Conservation (phyloP, 2,113 vertebrate species). For the Carettochelys insculpta region DNA sequence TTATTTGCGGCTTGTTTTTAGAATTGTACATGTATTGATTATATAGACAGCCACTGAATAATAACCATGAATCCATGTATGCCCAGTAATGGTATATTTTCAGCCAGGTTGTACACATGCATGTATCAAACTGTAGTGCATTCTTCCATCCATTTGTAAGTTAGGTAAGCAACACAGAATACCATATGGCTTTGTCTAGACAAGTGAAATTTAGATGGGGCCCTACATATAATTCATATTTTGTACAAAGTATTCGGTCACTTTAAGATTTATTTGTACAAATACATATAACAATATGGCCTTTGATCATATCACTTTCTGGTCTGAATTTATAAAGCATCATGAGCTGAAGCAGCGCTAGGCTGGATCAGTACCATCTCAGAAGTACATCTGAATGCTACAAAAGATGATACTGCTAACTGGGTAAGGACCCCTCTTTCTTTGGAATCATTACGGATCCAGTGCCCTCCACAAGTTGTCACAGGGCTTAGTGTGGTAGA, state of each 20-base stretch:
- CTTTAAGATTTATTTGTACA: background rate
- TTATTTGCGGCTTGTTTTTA: background rate
- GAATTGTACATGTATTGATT: background rate
- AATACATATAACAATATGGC: background rate
- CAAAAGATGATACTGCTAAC: background rate
- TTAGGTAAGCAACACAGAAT: background rate
- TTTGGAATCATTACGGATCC: background rate
- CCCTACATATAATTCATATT: conserved; percentile 1
- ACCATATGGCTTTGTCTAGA: background rate
- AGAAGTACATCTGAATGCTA: background rate
- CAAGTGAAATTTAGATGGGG: background rate
- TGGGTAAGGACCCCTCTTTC: background rate
- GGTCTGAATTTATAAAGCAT: background rate
- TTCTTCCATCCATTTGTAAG: background rate
- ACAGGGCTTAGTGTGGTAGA: background rate
- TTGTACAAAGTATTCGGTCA: background rate
- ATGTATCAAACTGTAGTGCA: background rate
- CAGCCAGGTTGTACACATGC: background rate
- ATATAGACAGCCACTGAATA: background rate
- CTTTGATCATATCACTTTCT: background rate
- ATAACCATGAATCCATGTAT: background rate
- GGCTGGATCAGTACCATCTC: conserved; percentile 11
- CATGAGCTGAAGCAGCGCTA: background rate
- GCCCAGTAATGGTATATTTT: conserved; percentile 12
- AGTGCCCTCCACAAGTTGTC: conserved; percentile 8